phyloP scores from a whole-genome alignment of 2,113 vertebrate species.

The Myotis brandtii region DNA sequence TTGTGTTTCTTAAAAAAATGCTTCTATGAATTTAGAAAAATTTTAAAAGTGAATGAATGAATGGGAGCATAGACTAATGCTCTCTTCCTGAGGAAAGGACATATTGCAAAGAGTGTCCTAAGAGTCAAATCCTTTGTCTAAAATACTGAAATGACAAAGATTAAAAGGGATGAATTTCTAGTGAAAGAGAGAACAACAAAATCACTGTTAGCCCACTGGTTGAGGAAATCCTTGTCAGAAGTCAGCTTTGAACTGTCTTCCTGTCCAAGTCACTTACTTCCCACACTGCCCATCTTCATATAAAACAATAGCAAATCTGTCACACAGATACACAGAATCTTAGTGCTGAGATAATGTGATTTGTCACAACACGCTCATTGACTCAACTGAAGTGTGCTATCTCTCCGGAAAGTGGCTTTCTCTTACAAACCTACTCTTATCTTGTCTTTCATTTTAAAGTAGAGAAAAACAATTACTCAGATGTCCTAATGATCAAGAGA shows the following conservation, averaged over 20 bases:
- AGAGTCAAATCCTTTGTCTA: not conserved
- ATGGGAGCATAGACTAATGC: not conserved
- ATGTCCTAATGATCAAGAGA: not conserved
- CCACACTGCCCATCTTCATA: not conserved
- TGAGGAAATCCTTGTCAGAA: not conserved
- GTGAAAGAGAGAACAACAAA: not conserved
- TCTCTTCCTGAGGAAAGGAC: not conserved
- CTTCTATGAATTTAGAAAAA: not conserved
- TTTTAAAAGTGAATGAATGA: not conserved
- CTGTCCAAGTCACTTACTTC: not conserved
- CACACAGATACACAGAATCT: not conserved
- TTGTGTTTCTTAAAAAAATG: not conserved
- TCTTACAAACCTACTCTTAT: conserved; percentile 20
- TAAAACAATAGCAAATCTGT: conserved; percentile 3
- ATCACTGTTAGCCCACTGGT: not conserved
- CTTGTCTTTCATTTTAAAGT: conserved; percentile 22
- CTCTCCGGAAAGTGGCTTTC: not conserved
- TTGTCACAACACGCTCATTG: not conserved
- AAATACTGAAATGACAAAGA: conserved; percentile 19
- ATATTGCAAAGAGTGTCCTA: not conserved
- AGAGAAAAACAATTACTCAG: conserved; percentile 48
- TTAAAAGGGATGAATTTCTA: not conserved
- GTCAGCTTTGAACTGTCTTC: not conserved
- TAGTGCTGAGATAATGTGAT: not conserved
- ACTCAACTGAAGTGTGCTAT: not conserved